A percentile compares a stretch with the other conserved stretches of the same genome.
phyloP scores from a whole-genome alignment of 2,888 invertebrate species.

The Actias luna region DNA sequence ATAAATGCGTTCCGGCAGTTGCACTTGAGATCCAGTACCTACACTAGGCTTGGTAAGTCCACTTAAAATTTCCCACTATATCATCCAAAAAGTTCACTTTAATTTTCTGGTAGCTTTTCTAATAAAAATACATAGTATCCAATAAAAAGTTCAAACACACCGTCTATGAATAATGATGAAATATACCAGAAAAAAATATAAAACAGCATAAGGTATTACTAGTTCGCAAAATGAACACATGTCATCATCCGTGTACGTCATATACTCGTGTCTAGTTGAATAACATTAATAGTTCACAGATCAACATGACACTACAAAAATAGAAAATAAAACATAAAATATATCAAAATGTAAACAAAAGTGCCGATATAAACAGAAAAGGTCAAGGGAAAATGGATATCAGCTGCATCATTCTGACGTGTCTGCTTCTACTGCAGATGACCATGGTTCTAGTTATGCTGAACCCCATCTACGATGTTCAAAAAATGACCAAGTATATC shows the following conservation, averaged over 20 bases:
- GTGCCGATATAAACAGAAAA: slow-evolving; percentile 35
- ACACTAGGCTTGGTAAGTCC: too few relatives aligned
- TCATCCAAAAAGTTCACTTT: too few relatives aligned
- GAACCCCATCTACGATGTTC: slow-evolving; percentile 61
- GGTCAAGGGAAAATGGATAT: slow-evolving; percentile 49
- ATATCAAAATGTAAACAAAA: slow-evolving; percentile 21
- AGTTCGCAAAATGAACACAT: slow-evolving; percentile 43
- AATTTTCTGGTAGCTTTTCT: too few relatives aligned
- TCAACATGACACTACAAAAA: slow-evolving; percentile 12
- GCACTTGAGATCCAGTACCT: too few relatives aligned
- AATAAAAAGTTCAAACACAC: slow-evolving; percentile 19
- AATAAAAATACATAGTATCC: slow-evolving; percentile 25
- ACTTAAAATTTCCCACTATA: too few relatives aligned
- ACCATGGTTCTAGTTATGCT: slow-evolving; percentile 52
- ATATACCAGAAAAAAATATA: slow-evolving; percentile 5
- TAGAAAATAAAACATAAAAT: slow-evolving; percentile 7
- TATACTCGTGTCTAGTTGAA: slow-evolving; percentile 35
- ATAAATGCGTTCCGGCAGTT: too few relatives aligned
- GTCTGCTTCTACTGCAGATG: slow-evolving; percentile 61
- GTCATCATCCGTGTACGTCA: slow-evolving; percentile 30
- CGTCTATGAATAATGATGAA: slow-evolving; percentile 27
- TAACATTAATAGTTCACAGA: slow-evolving; percentile 6
- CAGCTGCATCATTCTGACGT: slow-evolving; percentile 47
- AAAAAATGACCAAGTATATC: slow-evolving; percentile 44
- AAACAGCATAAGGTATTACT: slow-evolving; percentile 40